Evolutionary conservation across 2,113 vertebrate species (phyloP), one percentile per base, ranked within the genome.

Genomic region (Ophthalmolycus amberensis): DNA sequence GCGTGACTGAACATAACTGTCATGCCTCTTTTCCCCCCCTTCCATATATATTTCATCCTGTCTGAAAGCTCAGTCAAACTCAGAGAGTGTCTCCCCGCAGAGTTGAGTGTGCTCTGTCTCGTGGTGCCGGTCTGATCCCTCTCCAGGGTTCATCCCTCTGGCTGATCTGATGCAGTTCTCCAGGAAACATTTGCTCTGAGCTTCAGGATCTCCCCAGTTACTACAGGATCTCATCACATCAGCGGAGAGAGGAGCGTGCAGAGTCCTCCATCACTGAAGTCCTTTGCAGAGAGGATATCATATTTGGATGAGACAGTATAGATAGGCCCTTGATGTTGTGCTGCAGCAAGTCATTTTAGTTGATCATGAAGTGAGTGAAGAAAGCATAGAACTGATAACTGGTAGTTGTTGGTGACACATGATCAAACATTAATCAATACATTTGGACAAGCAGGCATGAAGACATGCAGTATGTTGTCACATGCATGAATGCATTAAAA

Each of bases 111-210:
- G 64, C 77, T 75, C 78, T 80, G 63, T 80, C 38, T 73, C 46
- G 69, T 77, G 4, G 10, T 77, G 70, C 60, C 54, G 25, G 82
- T 83, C 77, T 75, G 85, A 71, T 86, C 71, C 69, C 42, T 85
- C 85, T 89, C 85, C 77, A 71, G 85, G 78, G 79, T 85, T 86
- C 68, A 75, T 85, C 40, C 71, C 78, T 74, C 68, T 4, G 29
- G 78, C 76, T 79, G 82, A 85, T 80, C 76, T 85, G 69, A 80
- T 79, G 71, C 65, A 0, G 22, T 75, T 84, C 56, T 84, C 63
- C 64, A 65, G 62, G 62, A 85, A 83, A 76, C 65, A 79, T 78
- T 89, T 9, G 4, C 60, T 69, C 70, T 79, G 64, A 85, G 75
- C 52, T 77, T 42, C 70, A 38, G 56, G 44, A 79, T 81, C 65